Base-by-base conservation (phyloP, 2,888 invertebrate genomes). In the Callosobruchus maculatus region DNA sequence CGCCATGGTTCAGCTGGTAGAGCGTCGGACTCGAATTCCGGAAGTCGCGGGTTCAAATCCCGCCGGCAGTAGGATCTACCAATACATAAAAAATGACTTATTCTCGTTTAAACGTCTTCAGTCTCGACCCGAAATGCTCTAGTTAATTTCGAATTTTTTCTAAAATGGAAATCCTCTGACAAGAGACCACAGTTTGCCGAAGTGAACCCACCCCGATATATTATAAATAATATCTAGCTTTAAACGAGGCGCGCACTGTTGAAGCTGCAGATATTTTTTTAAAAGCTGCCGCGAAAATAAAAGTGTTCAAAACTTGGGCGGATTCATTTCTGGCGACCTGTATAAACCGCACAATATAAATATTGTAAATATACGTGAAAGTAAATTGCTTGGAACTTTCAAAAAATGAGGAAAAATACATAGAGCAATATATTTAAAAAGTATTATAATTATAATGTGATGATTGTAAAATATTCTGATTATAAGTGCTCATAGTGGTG, bases 381-480 rank as follows among this genome's bases (percentile, higher is more conserved):
- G 49, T 49, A 49, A 49, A 49, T 49, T 71, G 73, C 73, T 73
- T 73, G 68, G 22, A 68, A 49, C 49, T 49, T 30, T 49, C 49
- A 49, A 49, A 49, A 49, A 49, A 49, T 49, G 49, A 13, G 30
- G 30, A 30, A 30, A 49, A 49, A 13, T 7, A 49, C 49, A 49
- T 49, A 49, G 49, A 49, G 49, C 49, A 26, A 26, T 26, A 49
- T 18, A 49, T 18, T 49, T 49, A 49, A 49, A 49, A 49, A 49
- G 7, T 49, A 49, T 49, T 49, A 49, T 49, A 49, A 49, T 49
- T 49, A 7, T 49, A 49, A 49, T 49, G 49, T 49, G 49, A 49
- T 49, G 5, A 49, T 49, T 49, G 49, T 49, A 49, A 49, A 49
- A 49, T 49, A 49, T 49, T 5, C 49, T 13, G 13, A 18, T 7